phyloP scores from a whole-genome alignment of 2,113 vertebrate genomes.

The Picathartes gymnocephalus region DNA sequence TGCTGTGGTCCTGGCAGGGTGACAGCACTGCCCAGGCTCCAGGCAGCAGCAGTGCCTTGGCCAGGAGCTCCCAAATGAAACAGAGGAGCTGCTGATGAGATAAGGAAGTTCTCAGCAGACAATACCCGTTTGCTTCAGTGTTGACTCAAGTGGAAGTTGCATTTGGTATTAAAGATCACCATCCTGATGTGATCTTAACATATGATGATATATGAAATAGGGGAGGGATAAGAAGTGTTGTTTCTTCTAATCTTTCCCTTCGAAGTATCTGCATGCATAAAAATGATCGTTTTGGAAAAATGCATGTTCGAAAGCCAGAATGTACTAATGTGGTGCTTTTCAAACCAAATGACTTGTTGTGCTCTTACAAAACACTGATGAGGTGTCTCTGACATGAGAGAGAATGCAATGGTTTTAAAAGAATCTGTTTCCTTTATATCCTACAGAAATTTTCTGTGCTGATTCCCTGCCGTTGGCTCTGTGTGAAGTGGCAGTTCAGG shows the following conservation, averaged over 20 bases:
- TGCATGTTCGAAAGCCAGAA: not conserved
- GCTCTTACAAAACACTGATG: not conserved
- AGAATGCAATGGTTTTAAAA: not conserved
- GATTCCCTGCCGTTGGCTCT: not conserved
- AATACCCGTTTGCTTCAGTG: not conserved
- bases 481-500: not conserved
- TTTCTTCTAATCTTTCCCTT: not conserved
- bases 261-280: not conserved
- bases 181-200: too few relatives aligned
- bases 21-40: not conserved
- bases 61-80: not conserved
- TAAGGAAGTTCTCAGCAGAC: not conserved
- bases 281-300: not conserved
- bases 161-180: not conserved
- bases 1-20: not conserved
- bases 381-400: not conserved
- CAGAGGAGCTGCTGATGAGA: not conserved
- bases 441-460: not conserved
- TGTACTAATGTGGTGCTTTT: not conserved
- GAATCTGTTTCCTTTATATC: not conserved
- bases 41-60: not conserved
- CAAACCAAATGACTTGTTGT: not conserved
- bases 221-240: not conserved
- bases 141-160: not conserved
- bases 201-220: not conserved